Percentiles rank a stretch among this genome's conserved stretches.
These are phyloP conservation scores for Phataginus tricuspis DNA, from an alignment of 2,797 vertebrate species.

Conservation along the genomic window DNA sequence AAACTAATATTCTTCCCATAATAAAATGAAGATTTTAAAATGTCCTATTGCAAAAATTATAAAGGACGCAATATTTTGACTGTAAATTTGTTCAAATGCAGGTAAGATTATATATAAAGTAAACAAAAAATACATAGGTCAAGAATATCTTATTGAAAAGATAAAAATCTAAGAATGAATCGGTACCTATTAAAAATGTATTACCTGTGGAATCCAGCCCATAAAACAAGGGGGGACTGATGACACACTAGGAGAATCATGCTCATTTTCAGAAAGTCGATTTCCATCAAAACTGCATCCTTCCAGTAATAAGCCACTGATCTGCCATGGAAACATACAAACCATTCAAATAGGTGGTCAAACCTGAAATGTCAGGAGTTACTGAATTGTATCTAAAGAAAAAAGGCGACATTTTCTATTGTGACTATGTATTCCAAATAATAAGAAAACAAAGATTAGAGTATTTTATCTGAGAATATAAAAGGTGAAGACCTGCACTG, in stretches of 20 bases:
- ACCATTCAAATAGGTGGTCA: constrained; percentile 59
- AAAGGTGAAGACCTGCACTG: constrained; percentile 51
- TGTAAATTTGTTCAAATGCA: constrained; percentile 33
- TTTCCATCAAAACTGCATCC: constrained; percentile 96
- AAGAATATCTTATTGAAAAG: constrained; percentile 52
- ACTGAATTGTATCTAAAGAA: constrained; percentile 54
- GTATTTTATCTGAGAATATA: constrained; percentile 69
- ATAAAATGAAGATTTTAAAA: constrained; percentile 36
- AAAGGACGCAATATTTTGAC: constrained; percentile 46
- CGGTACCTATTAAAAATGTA: constrained; percentile 72
- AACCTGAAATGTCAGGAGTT: constrained; percentile 64
- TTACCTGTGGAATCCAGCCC: constrained; percentile 97
- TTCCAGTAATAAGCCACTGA: constrained; percentile 95
- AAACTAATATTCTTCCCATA: constrained; percentile 7
- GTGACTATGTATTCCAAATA: constrained; percentile 55
- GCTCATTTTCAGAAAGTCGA: constrained; percentile 94
- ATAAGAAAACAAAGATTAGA: constrained; percentile 70
- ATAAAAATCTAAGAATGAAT: constrained; percentile 55
- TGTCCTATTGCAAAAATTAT: neutral
- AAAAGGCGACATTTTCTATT: constrained; percentile 33
- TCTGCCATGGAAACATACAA: constrained; percentile 84
- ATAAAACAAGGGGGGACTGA: constrained; percentile 94
- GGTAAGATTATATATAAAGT: neutral
- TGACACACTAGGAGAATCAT: constrained; percentile 95
- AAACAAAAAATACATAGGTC: constrained; percentile 32